A percentile compares a stretch with the other conserved stretches of the same genome.
These are phyloP conservation scores for Theristicus caerulescens DNA, from an alignment of 2,113 vertebrate species.

Conservation along the genomic window DNA sequence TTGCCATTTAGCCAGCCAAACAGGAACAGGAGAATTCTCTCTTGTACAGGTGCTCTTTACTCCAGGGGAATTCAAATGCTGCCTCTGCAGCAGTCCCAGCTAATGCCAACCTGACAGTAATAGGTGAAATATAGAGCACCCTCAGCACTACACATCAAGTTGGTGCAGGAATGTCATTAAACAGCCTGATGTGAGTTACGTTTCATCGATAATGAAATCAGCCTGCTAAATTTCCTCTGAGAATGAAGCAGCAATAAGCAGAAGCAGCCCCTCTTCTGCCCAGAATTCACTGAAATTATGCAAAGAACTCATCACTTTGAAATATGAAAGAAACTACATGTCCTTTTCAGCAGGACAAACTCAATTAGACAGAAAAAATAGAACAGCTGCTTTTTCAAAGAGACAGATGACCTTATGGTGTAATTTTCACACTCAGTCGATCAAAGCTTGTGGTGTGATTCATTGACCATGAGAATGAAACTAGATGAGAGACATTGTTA, in stretches of 20 bases:
- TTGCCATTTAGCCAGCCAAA: not conserved
- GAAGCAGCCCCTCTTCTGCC: not conserved
- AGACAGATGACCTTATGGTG: constrained; percentile 40
- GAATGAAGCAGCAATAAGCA: constrained; percentile 2
- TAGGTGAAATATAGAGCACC: not conserved
- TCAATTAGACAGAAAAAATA: constrained; percentile 57
- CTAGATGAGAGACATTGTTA: not conserved
- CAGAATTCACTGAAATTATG: constrained; percentile 20
- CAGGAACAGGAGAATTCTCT: not conserved
- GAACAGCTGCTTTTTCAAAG: constrained; percentile 63
- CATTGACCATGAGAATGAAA: constrained; percentile 56
- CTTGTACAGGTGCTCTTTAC: not conserved
- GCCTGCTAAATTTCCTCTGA: constrained; percentile 3
- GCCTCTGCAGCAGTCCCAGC: not conserved
- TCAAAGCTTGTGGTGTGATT: constrained; percentile 59
- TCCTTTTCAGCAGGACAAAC: constrained; percentile 52
- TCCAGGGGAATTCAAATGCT: not conserved
- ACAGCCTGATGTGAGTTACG: not conserved
- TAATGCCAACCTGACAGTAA: not conserved
- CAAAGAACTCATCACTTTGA: constrained; percentile 22
- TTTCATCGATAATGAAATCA: not conserved
- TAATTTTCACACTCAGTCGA: constrained; percentile 59
- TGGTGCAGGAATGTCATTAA: not conserved
- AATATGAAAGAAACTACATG: constrained; percentile 45
- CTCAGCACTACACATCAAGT: rapidly evolving